Percentiles rank a stretch among this genome's conserved stretches.
Evolutionary conservation across 2,797 vertebrate genomes (phyloP).

Genomic region (Gymnopithys bicolor): DNA sequence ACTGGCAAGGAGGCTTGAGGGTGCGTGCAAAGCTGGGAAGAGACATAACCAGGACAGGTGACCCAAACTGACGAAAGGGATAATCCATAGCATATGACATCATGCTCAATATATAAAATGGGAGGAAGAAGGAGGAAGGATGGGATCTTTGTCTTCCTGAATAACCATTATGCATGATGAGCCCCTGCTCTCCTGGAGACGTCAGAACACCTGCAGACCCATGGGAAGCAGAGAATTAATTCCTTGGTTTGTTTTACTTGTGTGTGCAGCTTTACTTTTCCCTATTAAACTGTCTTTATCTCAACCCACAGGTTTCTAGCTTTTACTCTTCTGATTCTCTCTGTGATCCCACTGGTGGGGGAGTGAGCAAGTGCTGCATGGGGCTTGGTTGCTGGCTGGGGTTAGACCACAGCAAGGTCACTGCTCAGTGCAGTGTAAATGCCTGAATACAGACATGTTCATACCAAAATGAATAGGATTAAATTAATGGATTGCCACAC

Average conservation of each 20-base stretch:
- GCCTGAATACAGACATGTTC: not conserved
- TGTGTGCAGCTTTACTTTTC: not conserved
- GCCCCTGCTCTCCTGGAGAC: not conserved
- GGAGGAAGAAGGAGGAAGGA: not conserved
- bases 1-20: not conserved
- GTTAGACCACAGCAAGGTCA: not conserved
- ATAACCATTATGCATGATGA: not conserved
- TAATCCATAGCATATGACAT: not conserved
- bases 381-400: not conserved
- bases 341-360: not conserved
- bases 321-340: not conserved
- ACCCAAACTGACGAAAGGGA: not conserved
- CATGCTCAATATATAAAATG: not conserved
- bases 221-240: not conserved
- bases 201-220: not conserved
- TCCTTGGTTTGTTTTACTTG: not conserved
- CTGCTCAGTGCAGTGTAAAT: not conserved
- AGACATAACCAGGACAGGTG: not conserved
- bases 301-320: not conserved
- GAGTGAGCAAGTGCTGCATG: rapidly evolving
- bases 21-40: not conserved
- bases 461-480: not conserved
- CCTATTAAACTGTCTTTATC: not conserved
- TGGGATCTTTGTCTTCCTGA: not conserved
- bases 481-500: not conserved